Evolutionary conservation across 2,797 vertebrate genomes (phyloP).

Genomic region (Pipistrellus pygmaeus): DNA sequence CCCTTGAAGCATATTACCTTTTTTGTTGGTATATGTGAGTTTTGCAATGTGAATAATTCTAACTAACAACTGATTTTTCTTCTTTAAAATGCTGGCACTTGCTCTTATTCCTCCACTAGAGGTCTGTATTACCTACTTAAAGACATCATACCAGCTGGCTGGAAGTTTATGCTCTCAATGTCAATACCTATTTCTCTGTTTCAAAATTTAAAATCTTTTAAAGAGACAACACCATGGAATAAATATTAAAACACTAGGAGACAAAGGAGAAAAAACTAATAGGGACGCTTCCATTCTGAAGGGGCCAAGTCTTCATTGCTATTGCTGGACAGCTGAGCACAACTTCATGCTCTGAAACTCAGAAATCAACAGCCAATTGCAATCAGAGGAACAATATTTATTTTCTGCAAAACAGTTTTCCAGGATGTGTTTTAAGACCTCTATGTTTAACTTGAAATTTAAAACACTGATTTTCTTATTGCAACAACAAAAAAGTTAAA

Average conservation of each 20-base stretch:
- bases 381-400: neutral
- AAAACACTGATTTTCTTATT: conserved; percentile 52
- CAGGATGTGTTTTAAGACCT: conserved; percentile 27
- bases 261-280: neutral
- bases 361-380: neutral
- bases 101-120: conserved; percentile 84
- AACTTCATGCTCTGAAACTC: neutral
- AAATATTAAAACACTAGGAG: conserved; percentile 54
- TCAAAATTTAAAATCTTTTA: conserved; percentile 68
- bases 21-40: neutral
- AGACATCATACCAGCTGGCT: conserved; percentile 37
- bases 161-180: neutral
- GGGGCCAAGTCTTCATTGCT: neutral
- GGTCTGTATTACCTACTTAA: conserved; percentile 86
- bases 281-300: neutral
- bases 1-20: neutral
- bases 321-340: neutral
- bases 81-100: neutral
- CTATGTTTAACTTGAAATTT: conserved; percentile 20
- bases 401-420: conserved; percentile 27
- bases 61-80: neutral
- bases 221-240: conserved; percentile 48
- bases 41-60: neutral
- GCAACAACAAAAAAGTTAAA: conserved; percentile 7
- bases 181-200: conserved; percentile 49